These are phyloP conservation scores for Thecocarcelia acutangulata DNA, from an alignment of 2,888 invertebrate genomes.

Conservation along the genomic window DNA sequence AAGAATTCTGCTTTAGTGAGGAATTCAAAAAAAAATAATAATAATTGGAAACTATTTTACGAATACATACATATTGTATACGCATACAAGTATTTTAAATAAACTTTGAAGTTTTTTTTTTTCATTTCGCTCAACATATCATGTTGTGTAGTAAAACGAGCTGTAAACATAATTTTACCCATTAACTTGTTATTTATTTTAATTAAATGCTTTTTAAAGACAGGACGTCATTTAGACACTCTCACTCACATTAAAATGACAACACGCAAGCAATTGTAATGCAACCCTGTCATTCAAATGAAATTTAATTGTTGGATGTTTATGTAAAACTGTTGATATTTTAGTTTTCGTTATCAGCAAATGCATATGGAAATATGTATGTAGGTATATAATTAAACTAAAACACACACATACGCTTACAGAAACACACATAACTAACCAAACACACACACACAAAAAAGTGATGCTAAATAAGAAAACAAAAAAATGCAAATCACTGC, in stretches of 20 bases:
- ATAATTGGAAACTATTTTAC: too few relatives aligned
- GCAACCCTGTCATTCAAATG: slow-evolving; percentile 45
- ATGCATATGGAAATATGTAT: too few relatives aligned
- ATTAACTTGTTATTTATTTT: slow-evolving; percentile 35
- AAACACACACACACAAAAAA: too few relatives aligned
- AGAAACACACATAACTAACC: too few relatives aligned
- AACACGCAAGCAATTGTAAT: slow-evolving; percentile 33
- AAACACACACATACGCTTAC: too few relatives aligned
- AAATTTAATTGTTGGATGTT: slow-evolving; percentile 24
- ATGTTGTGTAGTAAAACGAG: slow-evolving; percentile 30
- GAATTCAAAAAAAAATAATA: too few relatives aligned
- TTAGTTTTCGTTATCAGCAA: not conserved
- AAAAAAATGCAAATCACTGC: too few relatives aligned
- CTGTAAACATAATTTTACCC: slow-evolving; percentile 41
- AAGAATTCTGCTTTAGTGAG: too few relatives aligned
- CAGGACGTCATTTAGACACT: slow-evolving; percentile 56
- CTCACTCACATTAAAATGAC: slow-evolving; percentile 50
- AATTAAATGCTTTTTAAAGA: slow-evolving; percentile 19
- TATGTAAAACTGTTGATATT: slow-evolving; percentile 9
- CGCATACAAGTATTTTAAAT: not conserved
- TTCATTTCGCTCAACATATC: not conserved
- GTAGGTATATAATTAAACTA: too few relatives aligned
- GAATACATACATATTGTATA: too few relatives aligned
- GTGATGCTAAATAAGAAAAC: too few relatives aligned
- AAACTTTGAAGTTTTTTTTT: not conserved